These are phyloP conservation scores for Mesitornis unicolor DNA, from an alignment of 2,113 vertebrate species.

Conservation along the genomic window DNA sequence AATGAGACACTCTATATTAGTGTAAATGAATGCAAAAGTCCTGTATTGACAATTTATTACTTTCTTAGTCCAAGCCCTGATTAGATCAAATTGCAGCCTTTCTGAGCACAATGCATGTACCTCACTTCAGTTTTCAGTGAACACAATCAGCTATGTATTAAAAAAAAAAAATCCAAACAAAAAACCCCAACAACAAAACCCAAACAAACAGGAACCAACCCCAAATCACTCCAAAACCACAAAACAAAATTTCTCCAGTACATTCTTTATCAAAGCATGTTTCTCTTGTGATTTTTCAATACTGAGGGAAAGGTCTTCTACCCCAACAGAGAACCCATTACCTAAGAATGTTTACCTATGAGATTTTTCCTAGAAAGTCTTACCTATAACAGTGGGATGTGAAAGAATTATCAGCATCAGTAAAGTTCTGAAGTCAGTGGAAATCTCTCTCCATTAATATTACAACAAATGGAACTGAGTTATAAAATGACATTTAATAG, in stretches of 20 bases:
- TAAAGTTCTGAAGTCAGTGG: background rate
- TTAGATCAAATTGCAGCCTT: constrained; percentile 64
- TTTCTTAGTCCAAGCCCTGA: constrained; percentile 61
- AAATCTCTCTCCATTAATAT: background rate
- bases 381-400: background rate
- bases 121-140: background rate
- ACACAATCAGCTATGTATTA: background rate
- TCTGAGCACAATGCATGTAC: background rate
- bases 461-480: background rate
- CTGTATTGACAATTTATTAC: constrained; percentile 82
- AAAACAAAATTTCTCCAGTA: background rate
- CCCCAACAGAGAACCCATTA: background rate
- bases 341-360: background rate
- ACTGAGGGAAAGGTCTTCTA: background rate
- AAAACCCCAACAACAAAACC: background rate
- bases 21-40: constrained; percentile 82
- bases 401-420: background rate
- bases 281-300: background rate
- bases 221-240: background rate
- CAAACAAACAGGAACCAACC: background rate
- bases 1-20: constrained; percentile 86
- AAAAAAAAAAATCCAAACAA: background rate
- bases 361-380: background rate
- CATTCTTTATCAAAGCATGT: background rate
- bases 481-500: background rate